Evolutionary conservation across 2,888 invertebrate genomes (phyloP).

Genomic region (Mycalesis mineus): DNA sequence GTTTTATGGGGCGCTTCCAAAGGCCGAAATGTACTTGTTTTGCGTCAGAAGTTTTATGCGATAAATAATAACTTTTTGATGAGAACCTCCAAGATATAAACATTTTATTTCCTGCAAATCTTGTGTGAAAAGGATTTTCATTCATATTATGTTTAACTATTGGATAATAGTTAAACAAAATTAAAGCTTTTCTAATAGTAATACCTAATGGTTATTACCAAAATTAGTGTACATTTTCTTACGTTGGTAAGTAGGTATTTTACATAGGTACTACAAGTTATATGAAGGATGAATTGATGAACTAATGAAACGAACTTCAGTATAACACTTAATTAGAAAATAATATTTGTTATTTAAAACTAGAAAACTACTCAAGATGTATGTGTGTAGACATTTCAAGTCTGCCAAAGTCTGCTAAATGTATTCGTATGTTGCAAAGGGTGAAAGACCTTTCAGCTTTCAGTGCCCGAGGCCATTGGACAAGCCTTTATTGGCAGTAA

Average conservation of each 20-base stretch:
- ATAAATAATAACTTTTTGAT: slow-evolving; percentile 67
- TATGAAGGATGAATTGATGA: no score
- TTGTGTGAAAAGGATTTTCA: not conserved
- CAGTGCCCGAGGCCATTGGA: slow-evolving; percentile 19
- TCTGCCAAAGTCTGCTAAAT: not conserved
- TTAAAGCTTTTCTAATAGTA: no score
- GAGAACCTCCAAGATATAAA: slow-evolving; percentile 39
- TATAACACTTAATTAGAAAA: no score
- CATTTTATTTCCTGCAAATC: slow-evolving; percentile 42
- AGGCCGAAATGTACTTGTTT: slow-evolving; percentile 53
- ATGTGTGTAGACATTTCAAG: not conserved
- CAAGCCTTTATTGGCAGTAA: slow-evolving; percentile 51
- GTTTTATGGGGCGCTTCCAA: slow-evolving; percentile 48
- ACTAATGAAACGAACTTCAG: no score
- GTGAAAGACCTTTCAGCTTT: slow-evolving; percentile 25
- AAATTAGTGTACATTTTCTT: not conserved
- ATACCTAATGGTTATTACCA: no score
- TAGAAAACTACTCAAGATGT: no score
- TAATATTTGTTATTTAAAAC: no score
- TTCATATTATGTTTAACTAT: not conserved
- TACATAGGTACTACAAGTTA: no score
- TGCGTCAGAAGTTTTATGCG: slow-evolving; percentile 61
- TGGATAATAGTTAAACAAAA: no score
- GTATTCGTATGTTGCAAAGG: not conserved
- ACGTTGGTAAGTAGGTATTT: no score